A percentile compares a stretch with the other conserved stretches of the same genome.
phyloP scores from a whole-genome alignment of 30 jellyfish, hydroid and myxozoan species.

The Cassiopea xamachana region DNA sequence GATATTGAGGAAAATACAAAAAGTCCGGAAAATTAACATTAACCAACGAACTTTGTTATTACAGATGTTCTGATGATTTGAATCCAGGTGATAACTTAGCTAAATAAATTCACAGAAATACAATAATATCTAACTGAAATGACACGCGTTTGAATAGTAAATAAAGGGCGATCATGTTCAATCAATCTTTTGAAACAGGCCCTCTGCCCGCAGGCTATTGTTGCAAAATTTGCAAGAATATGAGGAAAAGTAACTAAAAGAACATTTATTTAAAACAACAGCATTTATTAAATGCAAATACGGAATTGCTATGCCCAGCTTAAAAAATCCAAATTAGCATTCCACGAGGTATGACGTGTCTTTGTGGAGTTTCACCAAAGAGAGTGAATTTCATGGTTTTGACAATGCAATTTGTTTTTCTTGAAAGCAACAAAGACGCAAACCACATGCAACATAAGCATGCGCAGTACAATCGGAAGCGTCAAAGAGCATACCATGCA shows the following conservation, averaged over 20 bases:
- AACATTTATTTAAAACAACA: too few relatives aligned
- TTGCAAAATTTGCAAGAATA: not conserved
- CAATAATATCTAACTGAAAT: not conserved
- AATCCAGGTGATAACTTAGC: not conserved
- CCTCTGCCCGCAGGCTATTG: not conserved
- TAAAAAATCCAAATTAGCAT: too few relatives aligned
- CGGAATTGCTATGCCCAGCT: too few relatives aligned
- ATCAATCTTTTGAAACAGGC: not conserved
- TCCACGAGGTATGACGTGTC: too few relatives aligned
- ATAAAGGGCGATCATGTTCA: not conserved
- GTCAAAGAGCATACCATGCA: too few relatives aligned
- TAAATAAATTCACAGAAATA: not conserved
- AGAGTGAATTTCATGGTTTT: too few relatives aligned
- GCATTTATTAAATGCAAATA: too few relatives aligned
- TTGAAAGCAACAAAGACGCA: too few relatives aligned
- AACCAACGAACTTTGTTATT: not conserved
- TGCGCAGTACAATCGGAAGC: too few relatives aligned
- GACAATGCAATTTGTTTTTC: too few relatives aligned
- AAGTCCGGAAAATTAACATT: not conserved
- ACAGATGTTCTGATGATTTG: conserved; percentile 1
- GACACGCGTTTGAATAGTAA: not conserved
- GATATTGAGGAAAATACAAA: not conserved
- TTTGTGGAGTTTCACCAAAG: too few relatives aligned
- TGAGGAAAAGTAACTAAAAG: not conserved
- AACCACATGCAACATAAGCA: too few relatives aligned